phyloP scores from a whole-genome alignment of 1,140 invertebrate genomes.

The Hycleus cichorii region DNA sequence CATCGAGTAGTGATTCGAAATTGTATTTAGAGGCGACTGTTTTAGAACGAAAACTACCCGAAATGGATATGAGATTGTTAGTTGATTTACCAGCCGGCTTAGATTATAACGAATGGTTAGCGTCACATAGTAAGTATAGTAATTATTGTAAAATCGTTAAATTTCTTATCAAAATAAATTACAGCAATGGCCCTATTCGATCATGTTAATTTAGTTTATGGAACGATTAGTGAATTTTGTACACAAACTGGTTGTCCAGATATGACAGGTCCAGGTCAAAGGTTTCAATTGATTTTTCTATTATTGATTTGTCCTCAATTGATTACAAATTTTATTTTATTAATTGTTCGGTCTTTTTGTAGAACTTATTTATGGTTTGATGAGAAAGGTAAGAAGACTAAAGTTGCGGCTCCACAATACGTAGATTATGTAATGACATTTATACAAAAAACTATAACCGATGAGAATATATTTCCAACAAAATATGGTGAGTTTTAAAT shows the following conservation, averaged over 20 bases:
- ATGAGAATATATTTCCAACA: conserved; percentile 95
- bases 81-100: conserved; percentile 88
- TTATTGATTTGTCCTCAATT: background rate
- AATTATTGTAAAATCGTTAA: background rate
- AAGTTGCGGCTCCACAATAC: conserved; percentile 94
- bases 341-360: conserved; percentile 22
- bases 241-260: conserved; percentile 87
- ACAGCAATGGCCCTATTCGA: conserved; percentile 96
- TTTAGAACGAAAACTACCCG: conserved; percentile 85
- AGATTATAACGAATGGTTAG: conserved; percentile 97
- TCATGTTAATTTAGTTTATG: conserved; percentile 96
- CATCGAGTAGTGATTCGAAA: conserved; percentile 75
- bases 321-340: no score
- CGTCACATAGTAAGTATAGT: conserved; percentile 83
- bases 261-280: conserved; percentile 90
- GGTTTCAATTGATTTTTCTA: conserved; percentile 44
- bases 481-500: conserved; percentile 80
- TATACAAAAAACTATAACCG: conserved; percentile 93
- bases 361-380: conserved; percentile 98
- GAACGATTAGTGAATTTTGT: conserved; percentile 96
- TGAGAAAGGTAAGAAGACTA: conserved; percentile 96
- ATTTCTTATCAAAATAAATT: conserved; percentile 22
- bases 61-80: conserved; percentile 85
- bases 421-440: conserved; percentile 98
- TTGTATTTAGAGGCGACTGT: conserved; percentile 91